Base-by-base conservation (phyloP, 1,140 invertebrate genomes). In the Drosophila seguyi region DNA sequence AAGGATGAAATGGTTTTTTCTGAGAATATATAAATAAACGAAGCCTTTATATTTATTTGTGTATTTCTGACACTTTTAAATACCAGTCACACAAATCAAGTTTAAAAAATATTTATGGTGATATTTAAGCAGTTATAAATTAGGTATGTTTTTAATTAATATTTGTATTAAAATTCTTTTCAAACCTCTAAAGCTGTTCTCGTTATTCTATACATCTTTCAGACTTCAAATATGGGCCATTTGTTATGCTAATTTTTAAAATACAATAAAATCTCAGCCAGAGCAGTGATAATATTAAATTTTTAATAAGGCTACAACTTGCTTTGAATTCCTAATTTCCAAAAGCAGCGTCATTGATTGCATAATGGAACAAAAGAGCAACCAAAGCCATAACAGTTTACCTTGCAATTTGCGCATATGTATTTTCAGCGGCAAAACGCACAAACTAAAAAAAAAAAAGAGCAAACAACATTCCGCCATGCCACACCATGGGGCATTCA, bases 341-440 rank as follows among this genome's bases (percentile, higher is more conserved):
- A 41, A 36, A 36, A 42, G 55, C 14, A 34, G 6, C 31, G 38
- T 25, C 25, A 59, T 22, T 78, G 69, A 77, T 81, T 78, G 53
- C 76, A 74, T 75, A 75, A 78, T 34, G 36, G 27, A 16, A 58
- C 31, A 56, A 77, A 58, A 44, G 7, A 66, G 44, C 55, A 75
- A 25, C 41, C 29, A 73, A 61, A 38, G 38, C 29, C 36, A 72
- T 52, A 56, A 66, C 48, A 60, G 42, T 47, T 71, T 69, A 41
- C 50, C 53, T 52, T 52, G 47, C 50, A 50, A 47, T 57, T 75
- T 50, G 31, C 41, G 61, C 60, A 68, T 62, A 60, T 65, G 63
- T 77, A 56, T 74, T 71, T 78, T 82, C 38, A 38, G n/a, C 36
- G 38, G 41, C 8, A 61, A 63, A 31, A 63, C 56, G 20, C 25